Base-by-base conservation (phyloP, 2,888 invertebrate genomes). In the Lasioglossum figueresi region DNA sequence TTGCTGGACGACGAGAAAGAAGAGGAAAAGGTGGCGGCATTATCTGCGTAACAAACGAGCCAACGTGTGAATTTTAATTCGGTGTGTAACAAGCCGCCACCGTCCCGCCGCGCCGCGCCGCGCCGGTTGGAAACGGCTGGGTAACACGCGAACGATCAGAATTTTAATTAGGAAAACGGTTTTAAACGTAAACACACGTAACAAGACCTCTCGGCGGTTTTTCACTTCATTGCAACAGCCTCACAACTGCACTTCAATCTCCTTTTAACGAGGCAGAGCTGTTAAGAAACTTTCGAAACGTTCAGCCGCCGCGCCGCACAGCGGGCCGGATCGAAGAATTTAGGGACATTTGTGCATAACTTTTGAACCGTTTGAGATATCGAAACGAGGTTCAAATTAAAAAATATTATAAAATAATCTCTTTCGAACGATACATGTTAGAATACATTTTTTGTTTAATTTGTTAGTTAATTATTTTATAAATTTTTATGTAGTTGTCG, bases 91-190 rank as follows among this genome's bases (percentile, higher is more conserved):
- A 37, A 40, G 59, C 27, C n/a, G 27, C n/a, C 12, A n/a, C 8
- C n/a, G 59, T n/a, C n/a, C n/a, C n/a, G n/a, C 27, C n/a, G n/a
- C 23, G 52, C 12, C 56, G 27, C 12, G 37, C 37, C 37, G 34
- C n/a, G 27, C 27, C 23, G 4, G 31, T n/a, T 56, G 19, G 43
- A 37, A 76, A 73, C 76, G 74, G 34, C 37, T 23, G 43, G 23
- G 19, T 23, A 31, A 12, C 48, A 31, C 73, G 52, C 52, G 14
- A 71, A 34, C 63, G 52, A 70, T 70, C 27, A 66, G 52, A 83
- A 78, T 84, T 84, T 83, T 84, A 83, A 84, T 84, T 83, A 79
- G 75, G 27, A 73, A 43, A 34, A n/a, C 52, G 66, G 27, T 70
- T 31, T 45, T 23, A 34, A 72, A 76, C 56, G 72, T 27, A 76